Conservation (phyloP, 64 coral and sea anemone genomes). For the Dendrophyllia cribrosa region DNA sequence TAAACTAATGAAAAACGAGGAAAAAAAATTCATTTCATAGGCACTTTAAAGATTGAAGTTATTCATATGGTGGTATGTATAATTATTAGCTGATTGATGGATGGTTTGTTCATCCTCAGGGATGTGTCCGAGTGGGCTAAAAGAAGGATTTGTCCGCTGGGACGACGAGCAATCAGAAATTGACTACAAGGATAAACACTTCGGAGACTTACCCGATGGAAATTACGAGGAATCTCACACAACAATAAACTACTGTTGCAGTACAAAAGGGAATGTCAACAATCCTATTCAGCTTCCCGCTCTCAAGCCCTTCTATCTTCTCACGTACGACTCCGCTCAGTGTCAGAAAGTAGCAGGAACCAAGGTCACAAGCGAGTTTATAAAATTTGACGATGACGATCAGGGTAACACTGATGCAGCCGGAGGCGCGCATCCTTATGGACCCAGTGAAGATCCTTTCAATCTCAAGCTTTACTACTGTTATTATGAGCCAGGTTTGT, state of each 20-base stretch:
- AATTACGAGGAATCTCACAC: slow-evolving; percentile 88
- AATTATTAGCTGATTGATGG: not conserved
- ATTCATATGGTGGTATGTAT: no score
- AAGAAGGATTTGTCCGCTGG: slow-evolving; percentile 96
- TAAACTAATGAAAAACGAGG: no score
- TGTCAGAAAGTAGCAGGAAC: slow-evolving; percentile 96
- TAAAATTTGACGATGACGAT: slow-evolving; percentile 99
- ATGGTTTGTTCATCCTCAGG: slow-evolving; percentile 40
- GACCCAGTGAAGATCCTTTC: slow-evolving; percentile 96
- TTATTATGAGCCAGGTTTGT: slow-evolving; percentile 93
- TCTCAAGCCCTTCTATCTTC: slow-evolving; percentile 88
- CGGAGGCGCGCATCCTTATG: slow-evolving; percentile 91
- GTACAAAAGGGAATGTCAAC: slow-evolving; percentile 92
- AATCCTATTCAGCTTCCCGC: slow-evolving; percentile 97
- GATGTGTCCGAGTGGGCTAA: slow-evolving; percentile 84
- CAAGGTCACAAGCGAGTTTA: slow-evolving; percentile 90
- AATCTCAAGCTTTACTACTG: slow-evolving; percentile 99
- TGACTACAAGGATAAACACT: slow-evolving; percentile 78
- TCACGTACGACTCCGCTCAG: slow-evolving; percentile 92
- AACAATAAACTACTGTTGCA: slow-evolving; percentile 98
- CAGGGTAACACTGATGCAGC: slow-evolving; percentile 93
- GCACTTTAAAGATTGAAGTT: no score
- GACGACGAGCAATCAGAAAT: slow-evolving; percentile 97
- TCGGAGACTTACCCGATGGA: slow-evolving; percentile 88
- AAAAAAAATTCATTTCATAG: no score